phyloP scores from a whole-genome alignment of 53 echinoderm and acorn worm genomes.

The Pentamera pediparva region DNA sequence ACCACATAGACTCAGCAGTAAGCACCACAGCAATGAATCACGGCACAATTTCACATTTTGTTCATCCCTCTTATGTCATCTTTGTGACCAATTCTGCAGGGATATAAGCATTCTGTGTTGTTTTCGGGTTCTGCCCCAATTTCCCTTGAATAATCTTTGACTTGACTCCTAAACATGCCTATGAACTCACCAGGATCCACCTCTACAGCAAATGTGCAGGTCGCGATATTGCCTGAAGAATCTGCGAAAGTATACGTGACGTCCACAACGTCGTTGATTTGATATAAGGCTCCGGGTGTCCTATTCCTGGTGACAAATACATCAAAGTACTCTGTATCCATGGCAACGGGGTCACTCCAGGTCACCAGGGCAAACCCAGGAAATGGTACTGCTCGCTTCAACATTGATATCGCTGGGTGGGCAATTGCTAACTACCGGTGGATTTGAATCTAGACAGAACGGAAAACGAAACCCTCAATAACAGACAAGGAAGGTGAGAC shows the following conservation, averaged over 20 bases:
- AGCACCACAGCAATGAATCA: too few species aligned
- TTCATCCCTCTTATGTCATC: too few species aligned
- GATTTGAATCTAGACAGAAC: not conserved
- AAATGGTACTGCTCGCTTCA: not conserved
- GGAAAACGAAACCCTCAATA: too few species aligned
- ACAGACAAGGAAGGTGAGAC: too few species aligned
- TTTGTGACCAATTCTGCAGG: too few species aligned
- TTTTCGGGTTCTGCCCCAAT: too few species aligned
- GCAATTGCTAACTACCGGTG: not conserved
- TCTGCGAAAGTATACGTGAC: constrained; percentile 62
- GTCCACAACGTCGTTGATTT: constrained; percentile 12
- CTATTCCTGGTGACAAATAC: constrained; percentile 13
- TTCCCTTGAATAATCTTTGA: too few species aligned
- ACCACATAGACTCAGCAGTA: too few species aligned
- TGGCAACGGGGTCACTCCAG: constrained; percentile 50
- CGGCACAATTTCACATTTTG: too few species aligned
- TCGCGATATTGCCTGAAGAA: constrained; percentile 37
- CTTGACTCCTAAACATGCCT: too few species aligned
- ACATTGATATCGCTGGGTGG: not conserved
- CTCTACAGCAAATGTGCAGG: constrained; percentile 38
- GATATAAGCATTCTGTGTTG: too few species aligned
- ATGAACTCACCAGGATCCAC: not conserved
- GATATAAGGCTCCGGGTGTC: constrained; percentile 41
- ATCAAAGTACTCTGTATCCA: constrained; percentile 43
- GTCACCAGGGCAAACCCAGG: constrained; percentile 20